Evolutionary conservation across 2,797 vertebrate genomes (phyloP).

Genomic region (Muscicapa comitata): DNA sequence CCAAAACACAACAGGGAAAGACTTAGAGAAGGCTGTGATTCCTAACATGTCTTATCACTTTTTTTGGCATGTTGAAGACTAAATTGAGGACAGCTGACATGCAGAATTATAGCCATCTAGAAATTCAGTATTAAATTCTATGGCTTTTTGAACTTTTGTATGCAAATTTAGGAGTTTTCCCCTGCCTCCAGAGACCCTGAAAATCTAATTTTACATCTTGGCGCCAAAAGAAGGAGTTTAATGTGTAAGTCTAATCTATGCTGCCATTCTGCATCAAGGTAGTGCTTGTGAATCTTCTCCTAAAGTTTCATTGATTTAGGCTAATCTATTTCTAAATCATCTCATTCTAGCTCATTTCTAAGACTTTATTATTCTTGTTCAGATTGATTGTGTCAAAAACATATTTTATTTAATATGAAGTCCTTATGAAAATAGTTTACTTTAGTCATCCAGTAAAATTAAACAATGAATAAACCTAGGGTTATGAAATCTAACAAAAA

Average conservation of each 20-base stretch:
- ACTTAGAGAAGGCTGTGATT: neutral
- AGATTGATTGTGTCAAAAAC: neutral
- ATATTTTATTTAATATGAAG: neutral
- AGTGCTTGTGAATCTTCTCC: neutral
- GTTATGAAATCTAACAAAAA: neutral
- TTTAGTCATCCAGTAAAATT: neutral
- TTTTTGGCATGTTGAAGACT: neutral
- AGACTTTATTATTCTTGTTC: neutral
- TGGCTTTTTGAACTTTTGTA: neutral
- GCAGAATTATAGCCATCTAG: neutral
- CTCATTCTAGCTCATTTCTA: neutral
- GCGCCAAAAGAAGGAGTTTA: neutral
- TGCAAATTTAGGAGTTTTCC: neutral
- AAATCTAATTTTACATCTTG: neutral
- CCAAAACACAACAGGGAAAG: neutral
- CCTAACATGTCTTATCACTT: fast-evolving
- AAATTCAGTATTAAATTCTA: neutral
- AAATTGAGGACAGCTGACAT: neutral
- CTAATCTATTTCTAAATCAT: neutral
- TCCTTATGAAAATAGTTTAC: neutral
- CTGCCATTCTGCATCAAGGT: neutral
- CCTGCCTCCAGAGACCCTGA: neutral
- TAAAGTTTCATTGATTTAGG: neutral
- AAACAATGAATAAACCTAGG: neutral
- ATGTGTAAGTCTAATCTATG: fast-evolving